A percentile compares a stretch with the other conserved stretches of the same genome.
These are phyloP conservation scores for Drosophila elegans DNA, from an alignment of 1,140 invertebrate species.

Conservation along the genomic window DNA sequence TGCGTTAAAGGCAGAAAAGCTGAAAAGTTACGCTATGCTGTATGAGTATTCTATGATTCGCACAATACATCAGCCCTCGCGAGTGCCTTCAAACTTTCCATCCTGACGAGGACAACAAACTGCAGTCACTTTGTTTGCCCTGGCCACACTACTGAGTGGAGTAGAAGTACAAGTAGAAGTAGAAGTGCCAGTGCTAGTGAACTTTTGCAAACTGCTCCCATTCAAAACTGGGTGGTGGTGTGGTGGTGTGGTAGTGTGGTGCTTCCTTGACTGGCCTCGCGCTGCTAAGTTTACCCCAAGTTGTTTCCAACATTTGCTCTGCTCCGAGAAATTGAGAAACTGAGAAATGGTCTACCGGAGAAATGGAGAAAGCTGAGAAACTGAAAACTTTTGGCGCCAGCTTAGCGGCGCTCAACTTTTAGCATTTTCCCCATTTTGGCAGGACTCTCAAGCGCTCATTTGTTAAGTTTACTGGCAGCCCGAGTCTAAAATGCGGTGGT, in stretches of 20 bases:
- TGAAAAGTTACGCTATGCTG: conserved; percentile 13
- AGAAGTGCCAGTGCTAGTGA: conserved; percentile 19
- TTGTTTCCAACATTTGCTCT: conserved; percentile 24
- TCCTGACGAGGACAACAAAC: conserved; percentile 41
- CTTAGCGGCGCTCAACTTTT: conserved; percentile 49
- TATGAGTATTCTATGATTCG: conserved; percentile 33
- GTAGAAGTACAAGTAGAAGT: conserved; percentile 18
- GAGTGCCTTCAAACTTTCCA: conserved; percentile 22
- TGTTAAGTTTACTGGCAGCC: conserved; percentile 59
- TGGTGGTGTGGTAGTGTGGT: not conserved
- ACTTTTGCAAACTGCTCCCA: conserved; percentile 32
- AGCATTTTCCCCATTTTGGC: conserved; percentile 38
- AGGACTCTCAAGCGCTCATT: conserved; percentile 56
- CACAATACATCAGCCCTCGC: conserved; percentile 35
- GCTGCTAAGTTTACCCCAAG: conserved; percentile 17
- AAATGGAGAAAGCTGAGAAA: conserved; percentile 8
- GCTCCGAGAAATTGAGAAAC: conserved; percentile 13
- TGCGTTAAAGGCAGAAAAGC: not conserved
- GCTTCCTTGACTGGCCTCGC: conserved; percentile 34
- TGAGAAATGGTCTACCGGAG: not conserved
- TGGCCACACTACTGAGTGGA: conserved; percentile 13
- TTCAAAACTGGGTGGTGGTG: conserved; percentile 5
- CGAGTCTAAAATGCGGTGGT: conserved; percentile 14
- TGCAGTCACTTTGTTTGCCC: conserved; percentile 68
- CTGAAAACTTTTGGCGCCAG: conserved; percentile 59